Evolutionary conservation across 2,113 vertebrate genomes (phyloP), one percentile per base, ranked within the genome.

Genomic region (Hippocampus guttulatus): DNA sequence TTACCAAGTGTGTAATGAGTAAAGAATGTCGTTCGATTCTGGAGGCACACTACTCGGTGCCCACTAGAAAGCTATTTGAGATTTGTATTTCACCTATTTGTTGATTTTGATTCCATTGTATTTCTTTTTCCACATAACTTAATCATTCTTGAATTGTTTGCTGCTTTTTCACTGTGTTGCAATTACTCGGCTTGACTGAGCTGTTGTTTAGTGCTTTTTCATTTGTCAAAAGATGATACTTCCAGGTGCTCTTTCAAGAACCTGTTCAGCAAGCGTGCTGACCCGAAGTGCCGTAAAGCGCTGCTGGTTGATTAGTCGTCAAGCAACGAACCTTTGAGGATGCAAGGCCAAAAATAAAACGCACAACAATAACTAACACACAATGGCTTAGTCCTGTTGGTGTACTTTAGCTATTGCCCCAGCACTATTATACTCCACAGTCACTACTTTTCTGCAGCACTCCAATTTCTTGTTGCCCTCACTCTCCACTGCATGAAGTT

Each of bases 1-100:
- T 84, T 69, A 75, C 77, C 60, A 67, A 74, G 20, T 62, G 43
- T 73, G 60, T 40, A 64, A 63, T 76, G 68, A 84, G 60, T 80
- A 74, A 77, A 70, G 49, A 65, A 51, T n/a, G 52, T 69, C 71
- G 67, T 81, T 25, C 11, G 60, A n/a, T 38, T 61, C 45, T 38
- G 43, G 18, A 55, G 57, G 69, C 18, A 64, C 8, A n/a, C 58
- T 41, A 3, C 67, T 47, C 11, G 41, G n/a, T 57, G 23, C 21
- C 49, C 27, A 5, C 27, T 43, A 52, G 6, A 62, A 71, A 40
- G 21, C 21, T 41, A 41, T 25, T 57, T 30, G 14, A 30, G 5
- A 60, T 30, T 15, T 61, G 5, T 20, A 33, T 33, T 61, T 30
- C 47, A 30, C 58, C 15, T 61, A 30, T 38, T 61, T 8, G 8